Percentiles rank a stretch among this genome's conserved stretches.
Evolutionary conservation across 2,797 vertebrate species (phyloP).

Genomic region (Brotula barbata): DNA sequence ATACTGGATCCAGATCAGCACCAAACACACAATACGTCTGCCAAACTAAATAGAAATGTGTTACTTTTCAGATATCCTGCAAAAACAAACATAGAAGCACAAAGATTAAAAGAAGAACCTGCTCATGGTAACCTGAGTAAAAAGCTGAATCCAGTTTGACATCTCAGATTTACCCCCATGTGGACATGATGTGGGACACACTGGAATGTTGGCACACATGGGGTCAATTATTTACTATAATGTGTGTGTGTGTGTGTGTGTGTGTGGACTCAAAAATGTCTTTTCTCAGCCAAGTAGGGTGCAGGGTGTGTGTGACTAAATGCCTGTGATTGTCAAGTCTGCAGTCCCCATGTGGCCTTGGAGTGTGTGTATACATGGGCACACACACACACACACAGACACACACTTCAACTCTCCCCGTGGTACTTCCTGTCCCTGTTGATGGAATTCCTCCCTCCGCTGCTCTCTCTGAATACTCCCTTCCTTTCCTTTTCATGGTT

Average conservation of each 20-base stretch:
- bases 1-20: too few species aligned
- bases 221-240: slow-evolving; percentile 6
- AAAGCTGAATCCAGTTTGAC: too few species aligned
- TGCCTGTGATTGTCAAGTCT: slow-evolving; percentile 37
- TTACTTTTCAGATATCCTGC: too few species aligned
- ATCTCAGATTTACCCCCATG: too few species aligned
- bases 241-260: slow-evolving; percentile 3
- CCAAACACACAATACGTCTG: too few species aligned
- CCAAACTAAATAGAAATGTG: too few species aligned
- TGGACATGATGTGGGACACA: background rate
- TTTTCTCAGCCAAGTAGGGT: background rate
- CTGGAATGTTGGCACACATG: slow-evolving; percentile 6
- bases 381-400: slow-evolving; percentile 1
- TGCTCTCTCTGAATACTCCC: slow-evolving; percentile 58
- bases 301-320: background rate
- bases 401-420: slow-evolving; percentile 30
- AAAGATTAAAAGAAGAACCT: too few species aligned
- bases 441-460: slow-evolving; percentile 52
- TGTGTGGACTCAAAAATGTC: background rate
- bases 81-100: too few species aligned
- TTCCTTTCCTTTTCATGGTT: slow-evolving; percentile 35
- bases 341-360: slow-evolving; percentile 55
- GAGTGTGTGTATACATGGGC: background rate
- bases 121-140: too few species aligned
- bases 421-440: slow-evolving; percentile 60